Conservation (phyloP, 2,888 invertebrate genomes). For the Dolichopus griseipennis region DNA sequence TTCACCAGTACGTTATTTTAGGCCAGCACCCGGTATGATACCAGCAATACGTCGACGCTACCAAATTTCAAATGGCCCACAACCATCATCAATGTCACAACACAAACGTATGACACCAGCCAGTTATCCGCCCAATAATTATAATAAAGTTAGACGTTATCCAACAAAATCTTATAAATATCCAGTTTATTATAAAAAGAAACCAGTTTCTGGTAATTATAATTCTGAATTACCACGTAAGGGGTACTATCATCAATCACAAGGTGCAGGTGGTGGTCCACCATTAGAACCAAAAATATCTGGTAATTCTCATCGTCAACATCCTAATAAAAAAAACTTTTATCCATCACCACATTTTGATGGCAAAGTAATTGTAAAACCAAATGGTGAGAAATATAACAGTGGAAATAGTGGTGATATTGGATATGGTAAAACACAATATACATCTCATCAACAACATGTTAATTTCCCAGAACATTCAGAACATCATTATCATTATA, state of each 20-base stretch:
- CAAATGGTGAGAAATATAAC: slow-evolving; percentile 18
- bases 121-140: not conserved
- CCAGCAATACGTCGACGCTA: not conserved
- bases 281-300: slow-evolving; percentile 1
- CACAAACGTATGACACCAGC: not conserved
- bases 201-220: not conserved
- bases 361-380: slow-evolving; percentile 31
- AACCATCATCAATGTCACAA: not conserved
- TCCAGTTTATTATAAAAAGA: slow-evolving; percentile 1
- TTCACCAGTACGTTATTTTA: not conserved
- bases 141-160: not conserved
- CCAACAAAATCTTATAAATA: not conserved
- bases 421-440: slow-evolving; percentile 18
- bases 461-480: not conserved
- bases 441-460: slow-evolving; percentile 24
- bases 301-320: not conserved
- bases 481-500: slow-evolving; percentile 15
- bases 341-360: slow-evolving; percentile 36
- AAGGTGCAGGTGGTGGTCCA: not conserved
- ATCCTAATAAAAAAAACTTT: slow-evolving; percentile 30
- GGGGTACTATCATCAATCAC: not conserved
- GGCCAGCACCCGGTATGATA: not conserved
- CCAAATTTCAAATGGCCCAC: not conserved
- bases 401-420: slow-evolving; percentile 10
- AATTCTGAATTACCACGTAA: not conserved